Conservation (phyloP, 64 coral and sea anemone species). For the Catalaphyllia jardinei region DNA sequence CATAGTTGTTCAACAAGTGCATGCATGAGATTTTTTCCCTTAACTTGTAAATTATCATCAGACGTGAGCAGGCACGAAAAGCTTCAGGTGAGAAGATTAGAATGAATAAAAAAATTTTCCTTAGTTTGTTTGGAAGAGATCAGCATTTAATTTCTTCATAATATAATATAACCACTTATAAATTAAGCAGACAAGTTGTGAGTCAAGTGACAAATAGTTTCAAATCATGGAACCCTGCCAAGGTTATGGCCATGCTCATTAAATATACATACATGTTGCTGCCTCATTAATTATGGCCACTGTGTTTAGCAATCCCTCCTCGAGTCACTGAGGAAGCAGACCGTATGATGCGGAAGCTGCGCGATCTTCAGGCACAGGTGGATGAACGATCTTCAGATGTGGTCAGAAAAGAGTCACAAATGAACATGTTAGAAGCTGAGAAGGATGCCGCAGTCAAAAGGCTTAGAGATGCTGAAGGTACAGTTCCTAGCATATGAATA, state of each 20-base stretch:
- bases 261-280: no score
- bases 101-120: no score
- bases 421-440: slow-evolving; percentile 86
- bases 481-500: no score
- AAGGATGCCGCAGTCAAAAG: slow-evolving; percentile 81
- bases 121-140: no score
- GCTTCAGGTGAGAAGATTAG: slow-evolving; percentile 66
- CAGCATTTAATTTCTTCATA: neutral
- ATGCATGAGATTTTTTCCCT: slow-evolving; percentile 26
- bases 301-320: slow-evolving; percentile 75
- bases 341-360: slow-evolving; percentile 94
- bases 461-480: slow-evolving; percentile 89
- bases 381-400: slow-evolving; percentile 76
- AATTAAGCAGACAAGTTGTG: no score
- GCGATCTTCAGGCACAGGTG: slow-evolving; percentile 85
- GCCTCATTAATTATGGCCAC: no score
- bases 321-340: slow-evolving; percentile 98
- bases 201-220: no score
- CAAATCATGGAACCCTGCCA: no score
- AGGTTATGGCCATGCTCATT: no score
- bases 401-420: slow-evolving; percentile 75
- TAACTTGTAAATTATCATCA: slow-evolving; percentile 46
- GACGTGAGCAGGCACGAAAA: slow-evolving; percentile 90
- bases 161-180: no score
- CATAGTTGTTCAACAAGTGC: neutral